phyloP scores from a whole-genome alignment of 92 coral and sea anemone species.

The Epizoanthus stellaris region DNA sequence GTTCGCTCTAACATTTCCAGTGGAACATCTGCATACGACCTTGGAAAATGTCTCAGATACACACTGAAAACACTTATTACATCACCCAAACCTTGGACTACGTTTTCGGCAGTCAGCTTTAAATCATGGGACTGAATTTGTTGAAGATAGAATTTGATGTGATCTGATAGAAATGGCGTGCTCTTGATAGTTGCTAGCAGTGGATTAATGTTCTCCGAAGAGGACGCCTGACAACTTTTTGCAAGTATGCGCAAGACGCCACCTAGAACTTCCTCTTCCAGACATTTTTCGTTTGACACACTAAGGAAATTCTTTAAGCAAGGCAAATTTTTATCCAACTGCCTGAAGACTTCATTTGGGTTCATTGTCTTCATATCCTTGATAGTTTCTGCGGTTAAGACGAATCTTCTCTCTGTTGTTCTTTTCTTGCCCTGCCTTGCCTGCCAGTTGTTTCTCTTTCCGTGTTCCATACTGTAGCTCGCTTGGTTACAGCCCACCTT shows the following conservation, averaged over 20 bases:
- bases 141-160: slow-evolving; percentile 7
- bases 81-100: slow-evolving; percentile 16
- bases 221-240: background rate
- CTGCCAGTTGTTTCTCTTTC: too few species aligned
- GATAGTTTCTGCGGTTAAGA: background rate
- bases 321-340: background rate
- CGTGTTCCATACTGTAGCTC: too few species aligned
- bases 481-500: too few species aligned
- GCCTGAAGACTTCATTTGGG: background rate
- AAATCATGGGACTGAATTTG: slow-evolving; percentile 8
- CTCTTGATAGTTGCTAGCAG: slow-evolving; percentile 19
- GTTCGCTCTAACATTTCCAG: slow-evolving; percentile 52
- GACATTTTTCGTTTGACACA: background rate
- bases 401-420: too few species aligned
- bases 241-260: too few species aligned
- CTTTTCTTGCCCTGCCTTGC: too few species aligned
- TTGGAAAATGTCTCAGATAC: slow-evolving; percentile 66
- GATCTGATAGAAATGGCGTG: slow-evolving; percentile 2
- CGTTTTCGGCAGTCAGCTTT: background rate
- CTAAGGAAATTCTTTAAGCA: background rate
- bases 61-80: slow-evolving; percentile 46
- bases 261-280: background rate
- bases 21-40: slow-evolving; percentile 66
- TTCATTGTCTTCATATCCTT: background rate
- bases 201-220: slow-evolving; percentile 11